Percentiles rank a stretch among this genome's conserved stretches.
Evolutionary conservation across 2,888 invertebrate genomes (phyloP).

Genomic region (Melolontha melolontha): DNA sequence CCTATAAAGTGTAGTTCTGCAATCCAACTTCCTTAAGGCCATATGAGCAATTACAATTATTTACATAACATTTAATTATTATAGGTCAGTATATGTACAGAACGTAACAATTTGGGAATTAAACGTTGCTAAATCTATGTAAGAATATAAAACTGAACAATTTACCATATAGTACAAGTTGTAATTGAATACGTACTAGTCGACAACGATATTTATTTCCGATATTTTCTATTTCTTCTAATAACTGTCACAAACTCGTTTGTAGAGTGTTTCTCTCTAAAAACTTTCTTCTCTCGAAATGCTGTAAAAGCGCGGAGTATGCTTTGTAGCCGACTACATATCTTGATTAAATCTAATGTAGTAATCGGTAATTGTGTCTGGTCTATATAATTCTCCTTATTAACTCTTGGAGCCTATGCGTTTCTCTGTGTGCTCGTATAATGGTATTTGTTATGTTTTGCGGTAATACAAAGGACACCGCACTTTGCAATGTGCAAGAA

Average conservation of each 20-base stretch:
- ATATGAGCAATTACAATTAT: no score
- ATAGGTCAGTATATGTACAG: no score
- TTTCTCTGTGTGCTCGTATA: not conserved
- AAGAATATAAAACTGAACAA: no score
- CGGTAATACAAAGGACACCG: slow-evolving; percentile 29
- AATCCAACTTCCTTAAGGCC: no score
- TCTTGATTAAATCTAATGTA: slow-evolving; percentile 40
- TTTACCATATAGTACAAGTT: no score
- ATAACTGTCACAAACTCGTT: slow-evolving; percentile 6
- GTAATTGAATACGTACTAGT: no score
- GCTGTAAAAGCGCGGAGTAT: slow-evolving; percentile 5
- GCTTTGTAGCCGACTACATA: slow-evolving; percentile 9
- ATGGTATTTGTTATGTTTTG: not conserved
- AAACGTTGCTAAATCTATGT: no score
- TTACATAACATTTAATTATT: no score
- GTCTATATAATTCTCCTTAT: slow-evolving; percentile 39
- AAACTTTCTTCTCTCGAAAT: slow-evolving; percentile 19
- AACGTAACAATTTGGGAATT: no score
- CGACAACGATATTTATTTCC: not conserved
- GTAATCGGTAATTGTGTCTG: slow-evolving; percentile 40
- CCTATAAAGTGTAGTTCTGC: no score
- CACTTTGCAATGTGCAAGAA: slow-evolving; percentile 24
- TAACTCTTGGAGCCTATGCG: slow-evolving; percentile 22
- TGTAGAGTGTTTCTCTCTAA: slow-evolving; percentile 4
- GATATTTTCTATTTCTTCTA: slow-evolving; percentile 23